phyloP scores from a whole-genome alignment of 35 echinoderm and acorn worm species.

The Apostichopus japonicus region DNA sequence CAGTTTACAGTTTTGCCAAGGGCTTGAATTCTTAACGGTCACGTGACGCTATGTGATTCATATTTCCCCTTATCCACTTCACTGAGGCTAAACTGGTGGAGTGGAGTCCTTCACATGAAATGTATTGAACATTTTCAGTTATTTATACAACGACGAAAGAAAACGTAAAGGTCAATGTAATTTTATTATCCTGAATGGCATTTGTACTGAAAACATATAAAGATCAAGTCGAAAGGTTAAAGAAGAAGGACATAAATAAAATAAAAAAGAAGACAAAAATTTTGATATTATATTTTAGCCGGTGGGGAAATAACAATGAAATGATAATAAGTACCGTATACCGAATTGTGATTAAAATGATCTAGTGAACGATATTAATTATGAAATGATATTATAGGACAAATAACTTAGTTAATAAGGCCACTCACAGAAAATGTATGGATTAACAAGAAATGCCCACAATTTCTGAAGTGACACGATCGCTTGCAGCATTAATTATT shows the following conservation, averaged over 20 bases:
- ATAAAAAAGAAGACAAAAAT: neutral
- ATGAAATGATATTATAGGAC: too few relatives aligned
- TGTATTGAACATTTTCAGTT: neutral
- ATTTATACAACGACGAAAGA: too few relatives aligned
- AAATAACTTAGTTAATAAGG: too few relatives aligned
- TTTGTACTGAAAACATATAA: neutral
- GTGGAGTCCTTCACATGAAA: neutral
- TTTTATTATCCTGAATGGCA: neutral
- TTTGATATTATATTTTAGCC: neutral
- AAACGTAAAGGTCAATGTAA: neutral
- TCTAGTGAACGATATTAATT: too few relatives aligned
- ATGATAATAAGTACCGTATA: too few relatives aligned
- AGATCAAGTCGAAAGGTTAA: neutral
- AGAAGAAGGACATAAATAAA: neutral
- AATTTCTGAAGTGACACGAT: too few relatives aligned
- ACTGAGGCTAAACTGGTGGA: neutral
- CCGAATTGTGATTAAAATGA: too few relatives aligned
- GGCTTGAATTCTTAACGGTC: neutral
- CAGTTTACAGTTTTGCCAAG: neutral
- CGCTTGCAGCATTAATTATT: too few relatives aligned
- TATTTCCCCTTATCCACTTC: neutral
- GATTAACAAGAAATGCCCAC: too few relatives aligned
- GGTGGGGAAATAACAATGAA: too few relatives aligned
- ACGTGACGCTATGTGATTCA: neutral
- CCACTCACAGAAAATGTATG: too few relatives aligned